Base-by-base conservation (phyloP, 2,888 invertebrate genomes). In the Drosophila limbata region DNA sequence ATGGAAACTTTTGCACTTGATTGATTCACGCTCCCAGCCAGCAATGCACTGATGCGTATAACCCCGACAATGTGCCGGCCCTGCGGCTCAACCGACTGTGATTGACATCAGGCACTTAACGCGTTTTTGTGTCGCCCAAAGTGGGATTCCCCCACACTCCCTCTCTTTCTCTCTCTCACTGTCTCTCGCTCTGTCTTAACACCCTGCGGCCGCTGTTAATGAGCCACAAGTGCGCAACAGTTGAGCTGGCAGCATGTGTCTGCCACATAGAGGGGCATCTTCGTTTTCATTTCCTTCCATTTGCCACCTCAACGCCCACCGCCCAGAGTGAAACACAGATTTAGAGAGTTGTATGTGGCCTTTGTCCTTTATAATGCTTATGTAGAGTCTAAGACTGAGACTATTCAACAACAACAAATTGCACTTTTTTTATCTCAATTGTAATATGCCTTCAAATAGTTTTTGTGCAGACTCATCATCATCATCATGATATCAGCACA, bases 211-310 rank as follows among this genome's bases (percentile, higher is more conserved):
- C 19, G 37, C 31, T 57, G 74, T 63, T 75, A 86, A 84, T 87
- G 87, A 84, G 76, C 80, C 82, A 57, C 84, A 84, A 84, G 83
- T 73, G 79, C 73, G 81, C 87, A 87, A 87, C 84, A 84, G 84
- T 73, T 87, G 78, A 80, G 72, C 59, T 62, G 61, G 28, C 59
- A 47, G 47, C 42, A 53, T 64, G 59, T 45, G 44, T 31, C 45
- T 37, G 65, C 60, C 71, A 62, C 74, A 57, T 53, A 44, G 61
- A n/a, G 11, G 25, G 50, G 15, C 55, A 52, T 33, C 35, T 33
- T 33, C 40, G 33, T 42, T 13, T 35, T 13, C 6, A 48, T 33
- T 31, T 40, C 28, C 10, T 6, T 25, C 13, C 33, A 19, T 17
- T 9, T 8, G 40, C 37, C 25, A 25, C 25, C 1, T 28, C 33